phyloP scores from a whole-genome alignment of 2,797 vertebrate genomes.

The Eurystomus glaucurus region DNA sequence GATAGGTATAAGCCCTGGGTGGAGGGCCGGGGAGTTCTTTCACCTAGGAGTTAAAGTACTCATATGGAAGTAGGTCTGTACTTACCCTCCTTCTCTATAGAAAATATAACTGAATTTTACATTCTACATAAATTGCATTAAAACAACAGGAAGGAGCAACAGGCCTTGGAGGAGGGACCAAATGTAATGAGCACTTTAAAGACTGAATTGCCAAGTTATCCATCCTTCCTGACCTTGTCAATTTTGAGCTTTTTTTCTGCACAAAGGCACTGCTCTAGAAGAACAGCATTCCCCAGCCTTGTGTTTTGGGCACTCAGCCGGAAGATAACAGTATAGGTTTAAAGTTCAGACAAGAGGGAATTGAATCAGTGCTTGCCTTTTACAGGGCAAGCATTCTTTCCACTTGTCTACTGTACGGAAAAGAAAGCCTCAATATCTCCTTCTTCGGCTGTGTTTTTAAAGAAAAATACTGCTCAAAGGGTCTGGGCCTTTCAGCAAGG shows the following conservation, averaged over 20 bases:
- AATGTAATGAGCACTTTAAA: conserved; percentile 24
- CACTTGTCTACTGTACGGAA: conserved; percentile 23
- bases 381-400: conserved; percentile 26
- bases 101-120: background rate
- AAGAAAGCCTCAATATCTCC: background rate
- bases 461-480: background rate
- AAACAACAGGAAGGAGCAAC: conserved; percentile 31
- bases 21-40: background rate
- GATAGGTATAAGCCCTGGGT: background rate
- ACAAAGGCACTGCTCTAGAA: conserved; percentile 22
- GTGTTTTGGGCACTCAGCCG: conserved; percentile 57
- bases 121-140: conserved; percentile 6
- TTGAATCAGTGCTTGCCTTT: conserved; percentile 52
- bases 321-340: conserved; percentile 58
- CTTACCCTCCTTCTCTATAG: background rate
- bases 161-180: background rate
- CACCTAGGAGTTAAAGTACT: background rate
- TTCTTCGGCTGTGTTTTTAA: background rate
- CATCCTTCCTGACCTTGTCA: conserved; percentile 25
- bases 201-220: background rate
- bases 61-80: background rate
- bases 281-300: conserved; percentile 31
- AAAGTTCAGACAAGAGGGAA: conserved; percentile 58
- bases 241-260: conserved; percentile 13
- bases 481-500: background rate